A percentile compares a stretch with the other conserved stretches of the same genome.
These are phyloP conservation scores for Varanus salvator DNA, from an alignment of 2,113 vertebrate species.

Conservation along the genomic window DNA sequence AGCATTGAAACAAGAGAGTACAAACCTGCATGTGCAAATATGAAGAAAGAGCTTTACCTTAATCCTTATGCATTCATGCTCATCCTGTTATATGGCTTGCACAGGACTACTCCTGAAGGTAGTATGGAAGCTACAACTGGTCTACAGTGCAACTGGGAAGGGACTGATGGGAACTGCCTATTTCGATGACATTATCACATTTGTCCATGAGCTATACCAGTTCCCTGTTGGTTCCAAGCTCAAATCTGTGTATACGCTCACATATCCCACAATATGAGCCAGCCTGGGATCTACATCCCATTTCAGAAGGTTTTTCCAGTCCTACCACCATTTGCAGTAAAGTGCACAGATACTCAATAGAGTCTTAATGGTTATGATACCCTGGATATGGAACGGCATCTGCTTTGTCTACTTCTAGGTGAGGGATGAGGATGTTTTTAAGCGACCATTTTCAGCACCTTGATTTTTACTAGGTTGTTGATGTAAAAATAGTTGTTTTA, in stretches of 20 bases:
- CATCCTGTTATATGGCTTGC: background rate
- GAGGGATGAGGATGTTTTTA: background rate
- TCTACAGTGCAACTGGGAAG: background rate
- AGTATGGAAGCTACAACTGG: background rate
- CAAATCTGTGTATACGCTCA: background rate
- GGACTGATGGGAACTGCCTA: background rate
- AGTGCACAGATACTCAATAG: background rate
- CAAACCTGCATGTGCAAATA: background rate
- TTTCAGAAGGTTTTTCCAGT: background rate
- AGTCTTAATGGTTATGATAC: background rate
- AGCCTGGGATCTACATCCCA: background rate
- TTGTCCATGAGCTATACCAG: background rate
- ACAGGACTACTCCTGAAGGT: background rate
- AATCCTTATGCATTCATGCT: background rate
- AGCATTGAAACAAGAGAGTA: background rate
- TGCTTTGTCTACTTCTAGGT: background rate
- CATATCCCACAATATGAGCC: background rate
- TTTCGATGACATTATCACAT: background rate
- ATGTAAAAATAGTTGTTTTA: background rate
- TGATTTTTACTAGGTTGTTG: background rate
- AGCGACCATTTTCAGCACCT: background rate
- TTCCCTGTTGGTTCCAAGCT: background rate
- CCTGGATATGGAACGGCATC: background rate
- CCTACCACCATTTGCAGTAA: background rate
- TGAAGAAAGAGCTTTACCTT: no score